Evolutionary conservation across 2,113 vertebrate genomes (phyloP), one percentile per base, ranked within the genome.

Genomic region (Spermophilus dauricus): DNA sequence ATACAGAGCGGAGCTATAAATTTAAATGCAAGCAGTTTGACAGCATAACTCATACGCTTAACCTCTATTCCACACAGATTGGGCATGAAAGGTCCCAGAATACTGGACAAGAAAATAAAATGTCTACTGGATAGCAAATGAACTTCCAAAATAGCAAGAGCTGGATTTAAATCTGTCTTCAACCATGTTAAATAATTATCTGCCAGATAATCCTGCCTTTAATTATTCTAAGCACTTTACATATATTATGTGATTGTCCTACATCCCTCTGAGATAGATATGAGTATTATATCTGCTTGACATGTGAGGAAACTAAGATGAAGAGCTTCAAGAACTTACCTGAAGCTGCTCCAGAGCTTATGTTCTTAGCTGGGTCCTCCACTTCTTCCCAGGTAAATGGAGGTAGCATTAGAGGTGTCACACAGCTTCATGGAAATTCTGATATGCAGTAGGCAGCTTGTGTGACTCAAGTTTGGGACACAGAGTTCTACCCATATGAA

Each of bases 141-240:
- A 84, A 77, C 75, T 83, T 65, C 72, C 72, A 7, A 92, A 89
- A 53, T 45, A 95, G 34, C 7, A 93, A 86, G 7, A 85, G 58
- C 6, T 89, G 81, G 65, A 85, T 78, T 89, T 92, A 76, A 94
- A 84, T 81, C 14, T 56, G 42, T 58, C 63, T 11, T 81, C 75
- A 30, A 63, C 5, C 45, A 39, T 51, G 11, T 34, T 86, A 32
- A 75, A 30, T 76, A 48, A 70, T 63, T 45, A 86, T 75, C 77
- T 86, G 18, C 84, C n/a, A 91, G 6, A 45, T 53, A 96, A 51
- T 14, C 77, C 34, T 51, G 69, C 13, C 26, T 12, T 96, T 92
- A 42, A 72, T 75, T 84, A 83, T 87, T 92, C 81, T 87, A 76
- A 97, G 63, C 75, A 56, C 5, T 89, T 93, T n/a, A 53, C 39